phyloP scores from a whole-genome alignment of 2,113 vertebrate species.

The Hepsetus odoe region DNA sequence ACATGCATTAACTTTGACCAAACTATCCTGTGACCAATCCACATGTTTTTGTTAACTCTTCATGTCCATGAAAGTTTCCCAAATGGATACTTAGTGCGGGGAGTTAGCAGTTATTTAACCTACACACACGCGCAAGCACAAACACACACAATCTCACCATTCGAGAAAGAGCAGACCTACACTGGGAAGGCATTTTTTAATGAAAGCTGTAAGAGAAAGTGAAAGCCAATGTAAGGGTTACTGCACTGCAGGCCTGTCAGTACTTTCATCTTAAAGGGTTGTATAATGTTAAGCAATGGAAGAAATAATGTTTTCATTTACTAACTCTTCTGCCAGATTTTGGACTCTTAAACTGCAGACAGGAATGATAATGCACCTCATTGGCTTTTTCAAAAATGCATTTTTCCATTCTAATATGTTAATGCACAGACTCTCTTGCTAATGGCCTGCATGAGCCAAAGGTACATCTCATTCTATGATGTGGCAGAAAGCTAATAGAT shows the following conservation, averaged over 20 bases:
- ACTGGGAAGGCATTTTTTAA: constrained; percentile 69
- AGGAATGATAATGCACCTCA: constrained; percentile 71
- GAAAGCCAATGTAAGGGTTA: constrained; percentile 68
- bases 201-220: constrained; percentile 74
- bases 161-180: constrained; percentile 16
- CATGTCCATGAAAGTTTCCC: constrained; percentile 68
- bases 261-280: constrained; percentile 68
- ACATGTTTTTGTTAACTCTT: constrained; percentile 67
- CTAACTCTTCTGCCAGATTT: constrained; percentile 73
- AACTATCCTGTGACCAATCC: constrained; percentile 63
- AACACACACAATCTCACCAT: constrained; percentile 25
- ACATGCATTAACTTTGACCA: constrained; percentile 62
- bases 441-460: constrained; percentile 69
- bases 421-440: constrained; percentile 71
- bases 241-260: constrained; percentile 73
- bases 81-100: constrained; percentile 62
- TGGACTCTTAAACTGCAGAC: constrained; percentile 72
- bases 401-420: constrained; percentile 74
- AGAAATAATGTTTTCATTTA: constrained; percentile 76
- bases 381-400: constrained; percentile 68
- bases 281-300: constrained; percentile 72
- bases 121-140: constrained; percentile 58
- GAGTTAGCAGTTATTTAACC: constrained; percentile 70
- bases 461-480: constrained; percentile 63
- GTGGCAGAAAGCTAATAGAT: constrained; percentile 67